Evolutionary conservation across 2,797 vertebrate genomes (phyloP), one percentile per base, ranked within the genome.

Genomic region (Pachyuromys duprasi): DNA sequence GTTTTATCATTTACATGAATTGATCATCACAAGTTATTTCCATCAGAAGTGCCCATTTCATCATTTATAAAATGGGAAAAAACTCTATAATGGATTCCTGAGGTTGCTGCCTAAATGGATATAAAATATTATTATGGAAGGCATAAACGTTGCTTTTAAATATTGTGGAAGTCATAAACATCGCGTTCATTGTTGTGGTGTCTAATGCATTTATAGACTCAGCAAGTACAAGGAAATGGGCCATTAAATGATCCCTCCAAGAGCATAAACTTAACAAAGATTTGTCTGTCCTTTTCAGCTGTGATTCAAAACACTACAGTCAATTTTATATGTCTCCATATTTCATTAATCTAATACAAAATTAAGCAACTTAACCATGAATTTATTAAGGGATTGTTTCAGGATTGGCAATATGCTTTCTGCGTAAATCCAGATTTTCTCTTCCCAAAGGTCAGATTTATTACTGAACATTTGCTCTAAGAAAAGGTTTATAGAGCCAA

Each of bases 341-440:
- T 93, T 94, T 92, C 22, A 53, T 79, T 82, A 92, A 63, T 42
- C 13, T 67, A 95, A 90, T 82, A 96, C 2, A 96, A 96, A 92
- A 91, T 89, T 88, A 93, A 95, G 72, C 74, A 89, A 80, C 18
- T 79, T 92, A 92, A 17, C 72, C 39, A 94, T n/a, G 31, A 91
- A 94, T 95, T 92, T 95, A 87, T 96, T 95, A 63, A 87, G 78
- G 39, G 45, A 90, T 95, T 63, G 84, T 87, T 94, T 97, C 79
- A 89, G 26, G 62, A 69, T 72, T 95, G 82, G 79, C 79, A 92
- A 87, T 49, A 67, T 75, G 69, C 70, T 74, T 94, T 90, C 53
- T 95, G 63, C 70, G 96, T 95, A 96, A 95, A 96, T 93, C n/a
- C 31, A 45, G 93, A 96, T 80, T 94, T 97, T 97, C 49, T 93